These are phyloP conservation scores for Zelostemma sp. DNA, from an alignment of 1,140 invertebrate genomes.

Conservation along the genomic window DNA sequence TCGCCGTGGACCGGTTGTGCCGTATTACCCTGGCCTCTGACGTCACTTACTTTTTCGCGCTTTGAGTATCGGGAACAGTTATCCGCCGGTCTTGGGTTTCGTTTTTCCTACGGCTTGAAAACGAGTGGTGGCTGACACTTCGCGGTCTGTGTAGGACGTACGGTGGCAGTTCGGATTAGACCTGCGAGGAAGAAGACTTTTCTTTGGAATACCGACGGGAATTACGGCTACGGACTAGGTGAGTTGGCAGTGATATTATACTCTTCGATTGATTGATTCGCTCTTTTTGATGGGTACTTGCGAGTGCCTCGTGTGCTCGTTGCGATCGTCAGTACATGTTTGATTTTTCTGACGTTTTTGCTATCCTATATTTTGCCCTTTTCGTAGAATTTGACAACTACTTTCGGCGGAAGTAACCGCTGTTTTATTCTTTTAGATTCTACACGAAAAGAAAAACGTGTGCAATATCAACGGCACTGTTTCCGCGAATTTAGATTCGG, in stretches of 20 bases:
- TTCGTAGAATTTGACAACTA: no score
- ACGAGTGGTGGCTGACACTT: not conserved
- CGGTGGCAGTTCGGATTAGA: conserved; percentile 1
- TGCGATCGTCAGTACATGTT: no score
- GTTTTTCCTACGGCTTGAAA: not conserved
- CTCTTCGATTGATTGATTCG: not conserved
- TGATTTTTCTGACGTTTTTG: no score
- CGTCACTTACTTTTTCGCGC: not conserved
- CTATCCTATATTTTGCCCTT: no score
- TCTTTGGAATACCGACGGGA: conserved; percentile 7
- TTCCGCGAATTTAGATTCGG: no score
- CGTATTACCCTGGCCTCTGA: not conserved
- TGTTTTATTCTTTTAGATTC: no score
- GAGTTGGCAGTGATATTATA: conserved; percentile 6
- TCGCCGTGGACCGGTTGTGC: not conserved
- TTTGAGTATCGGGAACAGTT: not conserved
- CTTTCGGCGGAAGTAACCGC: no score
- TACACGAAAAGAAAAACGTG: no score
- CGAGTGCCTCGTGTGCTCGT: no score
- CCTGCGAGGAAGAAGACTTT: not conserved
- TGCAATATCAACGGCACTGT: no score
- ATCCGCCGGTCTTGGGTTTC: not conserved
- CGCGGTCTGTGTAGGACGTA: not conserved
- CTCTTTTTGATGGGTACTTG: not conserved
- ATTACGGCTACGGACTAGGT: conserved; percentile 27